A percentile compares a stretch with the other conserved stretches of the same genome.
phyloP scores from a whole-genome alignment of 2,888 invertebrate genomes.

The Coremacera marginata region DNA sequence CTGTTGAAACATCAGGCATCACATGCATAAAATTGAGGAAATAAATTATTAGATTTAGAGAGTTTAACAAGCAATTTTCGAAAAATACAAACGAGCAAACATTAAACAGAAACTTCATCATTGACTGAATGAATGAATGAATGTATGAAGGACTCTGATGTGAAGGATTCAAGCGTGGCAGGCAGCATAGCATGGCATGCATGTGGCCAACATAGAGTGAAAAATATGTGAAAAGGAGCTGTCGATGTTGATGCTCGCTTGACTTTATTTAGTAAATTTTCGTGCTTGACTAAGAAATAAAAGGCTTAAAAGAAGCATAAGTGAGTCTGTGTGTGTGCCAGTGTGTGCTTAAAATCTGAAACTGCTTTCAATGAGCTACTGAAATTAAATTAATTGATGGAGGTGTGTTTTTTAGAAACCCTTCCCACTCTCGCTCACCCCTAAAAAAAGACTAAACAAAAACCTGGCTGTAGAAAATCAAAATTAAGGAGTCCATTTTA shows the following conservation, averaged over 20 bases:
- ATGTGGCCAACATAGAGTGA: not conserved
- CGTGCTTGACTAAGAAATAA: not conserved
- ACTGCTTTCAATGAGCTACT: not conserved
- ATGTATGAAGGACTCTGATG: not conserved
- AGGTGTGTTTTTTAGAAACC: no score
- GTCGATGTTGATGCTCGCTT: not conserved
- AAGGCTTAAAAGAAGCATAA: not conserved
- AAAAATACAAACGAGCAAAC: constrained; percentile 19
- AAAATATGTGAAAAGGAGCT: not conserved
- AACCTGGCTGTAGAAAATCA: no score
- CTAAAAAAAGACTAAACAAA: no score
- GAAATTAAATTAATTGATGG: constrained; percentile 12
- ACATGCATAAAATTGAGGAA: constrained; percentile 52
- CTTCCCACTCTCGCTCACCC: no score
- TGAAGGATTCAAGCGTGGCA: not conserved
- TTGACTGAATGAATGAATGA: not conserved
- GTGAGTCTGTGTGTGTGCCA: no score
- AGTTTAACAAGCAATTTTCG: constrained; percentile 33
- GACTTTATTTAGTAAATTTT: not conserved
- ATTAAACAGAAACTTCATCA: not conserved
- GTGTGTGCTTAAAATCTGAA: not conserved
- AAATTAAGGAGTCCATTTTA: no score
- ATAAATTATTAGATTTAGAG: constrained; percentile 48
- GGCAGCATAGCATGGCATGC: not conserved
- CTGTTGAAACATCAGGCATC: not conserved